Conservation (phyloP, 2,113 vertebrate species). For the Zapus hudsonius region DNA sequence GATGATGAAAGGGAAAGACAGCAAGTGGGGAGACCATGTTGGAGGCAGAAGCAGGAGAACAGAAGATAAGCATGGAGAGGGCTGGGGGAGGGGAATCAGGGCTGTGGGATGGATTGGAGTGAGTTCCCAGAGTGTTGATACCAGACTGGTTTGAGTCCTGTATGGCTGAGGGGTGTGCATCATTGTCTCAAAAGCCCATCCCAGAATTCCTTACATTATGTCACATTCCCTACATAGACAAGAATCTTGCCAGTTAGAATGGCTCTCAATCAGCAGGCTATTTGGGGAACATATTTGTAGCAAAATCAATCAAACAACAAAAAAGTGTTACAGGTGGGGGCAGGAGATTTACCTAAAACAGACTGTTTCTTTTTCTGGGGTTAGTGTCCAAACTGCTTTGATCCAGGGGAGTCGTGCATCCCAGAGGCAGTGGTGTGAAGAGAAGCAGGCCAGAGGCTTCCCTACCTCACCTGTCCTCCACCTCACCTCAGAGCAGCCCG, state of each 20-base stretch:
- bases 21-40: neutral
- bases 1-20: neutral
- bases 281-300: neutral
- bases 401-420: too few relatives aligned
- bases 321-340: neutral
- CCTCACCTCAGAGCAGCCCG: neutral
- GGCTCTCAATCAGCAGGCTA: constrained; percentile 30
- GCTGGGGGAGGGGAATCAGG: too few relatives aligned
- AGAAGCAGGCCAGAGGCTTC: neutral
- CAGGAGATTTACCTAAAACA: neutral
- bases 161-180: neutral
- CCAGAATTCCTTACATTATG: neutral
- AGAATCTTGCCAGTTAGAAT: constrained; percentile 33
- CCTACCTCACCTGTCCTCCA: neutral
- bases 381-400: neutral
- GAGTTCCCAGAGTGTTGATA: neutral
- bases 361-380: neutral
- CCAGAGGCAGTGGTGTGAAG: neutral
- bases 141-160: neutral
- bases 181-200: neutral
- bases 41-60: neutral
- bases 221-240: constrained; percentile 18
- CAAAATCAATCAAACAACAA: constrained; percentile 45
- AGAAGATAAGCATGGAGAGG: neutral
- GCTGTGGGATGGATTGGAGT: too few relatives aligned